phyloP scores from a whole-genome alignment of 2,888 invertebrate species.

The Trilocha varians region DNA sequence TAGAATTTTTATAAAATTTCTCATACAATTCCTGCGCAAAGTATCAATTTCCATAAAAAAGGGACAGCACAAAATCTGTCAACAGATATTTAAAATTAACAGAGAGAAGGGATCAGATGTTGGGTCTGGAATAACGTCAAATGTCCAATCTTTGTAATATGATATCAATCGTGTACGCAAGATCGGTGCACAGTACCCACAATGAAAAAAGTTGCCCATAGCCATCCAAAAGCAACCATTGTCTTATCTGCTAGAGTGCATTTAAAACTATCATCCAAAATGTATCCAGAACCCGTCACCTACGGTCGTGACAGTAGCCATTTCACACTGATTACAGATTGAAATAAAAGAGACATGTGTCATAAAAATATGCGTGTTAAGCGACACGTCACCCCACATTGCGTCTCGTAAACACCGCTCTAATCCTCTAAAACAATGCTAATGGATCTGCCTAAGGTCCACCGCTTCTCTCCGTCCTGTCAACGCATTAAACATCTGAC shows the following conservation, averaged over 20 bases:
- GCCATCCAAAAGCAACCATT: slow-evolving; percentile 5
- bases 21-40: neutral
- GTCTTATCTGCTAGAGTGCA: slow-evolving; percentile 8
- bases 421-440: slow-evolving; percentile 73
- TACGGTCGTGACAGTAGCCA: slow-evolving; percentile 52
- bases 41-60: slow-evolving; percentile 7
- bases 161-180: slow-evolving; percentile 50
- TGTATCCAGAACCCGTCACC: slow-evolving; percentile 31
- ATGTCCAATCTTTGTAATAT: slow-evolving; percentile 55
- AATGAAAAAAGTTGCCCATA: slow-evolving; percentile 3
- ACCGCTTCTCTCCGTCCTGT: slow-evolving; percentile 54
- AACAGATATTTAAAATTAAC: slow-evolving; percentile 57
- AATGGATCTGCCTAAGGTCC: slow-evolving; percentile 64
- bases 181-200: slow-evolving; percentile 22
- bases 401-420: slow-evolving; percentile 50
- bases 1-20: slow-evolving; percentile 15
- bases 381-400: slow-evolving; percentile 44
- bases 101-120: slow-evolving; percentile 59
- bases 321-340: slow-evolving; percentile 53
- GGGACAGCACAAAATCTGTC: slow-evolving; percentile 23
- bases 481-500: slow-evolving; percentile 54
- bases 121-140: slow-evolving; percentile 54
- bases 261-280: slow-evolving; percentile 16
- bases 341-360: slow-evolving; percentile 54
- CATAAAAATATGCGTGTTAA: slow-evolving; percentile 64